A percentile compares a stretch with the other conserved stretches of the same genome.
phyloP scores from a whole-genome alignment of 2,888 invertebrate species.

The Ethmia dodecea region DNA sequence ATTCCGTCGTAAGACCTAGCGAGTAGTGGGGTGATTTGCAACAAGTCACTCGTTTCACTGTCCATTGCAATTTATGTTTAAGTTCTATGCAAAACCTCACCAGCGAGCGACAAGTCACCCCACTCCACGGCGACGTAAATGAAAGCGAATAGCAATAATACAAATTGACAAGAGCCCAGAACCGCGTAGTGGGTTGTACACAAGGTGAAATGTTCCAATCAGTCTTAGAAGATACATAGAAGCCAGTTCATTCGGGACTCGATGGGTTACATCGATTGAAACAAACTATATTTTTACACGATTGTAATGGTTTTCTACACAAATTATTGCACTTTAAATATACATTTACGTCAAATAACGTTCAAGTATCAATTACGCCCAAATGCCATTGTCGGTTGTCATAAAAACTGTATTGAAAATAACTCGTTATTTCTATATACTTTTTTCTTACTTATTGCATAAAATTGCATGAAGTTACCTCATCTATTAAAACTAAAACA shows the following conservation, averaged over 20 bases:
- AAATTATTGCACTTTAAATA: conserved; percentile 70
- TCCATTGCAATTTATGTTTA: too few species aligned
- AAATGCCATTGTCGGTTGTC: conserved; percentile 34
- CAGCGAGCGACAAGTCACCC: too few species aligned
- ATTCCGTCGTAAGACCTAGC: conserved; percentile 22
- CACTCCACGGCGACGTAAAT: too few species aligned
- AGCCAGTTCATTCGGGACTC: conserved; percentile 54
- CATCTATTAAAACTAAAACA: conserved; percentile 54
- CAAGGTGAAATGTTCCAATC: conserved; percentile 64
- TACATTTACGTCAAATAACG: conserved; percentile 43
- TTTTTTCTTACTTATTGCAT: conserved; percentile 45
- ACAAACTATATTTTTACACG: conserved; percentile 52
- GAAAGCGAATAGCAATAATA: conserved; percentile 34
- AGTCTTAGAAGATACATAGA: conserved; percentile 58
- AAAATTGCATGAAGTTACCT: conserved; percentile 39
- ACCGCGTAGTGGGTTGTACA: conserved; percentile 41
- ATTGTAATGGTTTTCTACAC: conserved; percentile 59
- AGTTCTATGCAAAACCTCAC: too few species aligned
- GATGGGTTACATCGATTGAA: conserved; percentile 51
- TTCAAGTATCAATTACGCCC: conserved; percentile 29
- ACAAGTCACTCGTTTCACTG: too few species aligned
- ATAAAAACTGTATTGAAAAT: conserved; percentile 38
- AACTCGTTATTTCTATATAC: conserved; percentile 27
- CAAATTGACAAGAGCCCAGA: conserved; percentile 65
- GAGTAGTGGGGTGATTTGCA: too few species aligned